These are phyloP conservation scores for Coccyzus lansbergi DNA, from an alignment of 2,797 vertebrate genomes.

Conservation along the genomic window DNA sequence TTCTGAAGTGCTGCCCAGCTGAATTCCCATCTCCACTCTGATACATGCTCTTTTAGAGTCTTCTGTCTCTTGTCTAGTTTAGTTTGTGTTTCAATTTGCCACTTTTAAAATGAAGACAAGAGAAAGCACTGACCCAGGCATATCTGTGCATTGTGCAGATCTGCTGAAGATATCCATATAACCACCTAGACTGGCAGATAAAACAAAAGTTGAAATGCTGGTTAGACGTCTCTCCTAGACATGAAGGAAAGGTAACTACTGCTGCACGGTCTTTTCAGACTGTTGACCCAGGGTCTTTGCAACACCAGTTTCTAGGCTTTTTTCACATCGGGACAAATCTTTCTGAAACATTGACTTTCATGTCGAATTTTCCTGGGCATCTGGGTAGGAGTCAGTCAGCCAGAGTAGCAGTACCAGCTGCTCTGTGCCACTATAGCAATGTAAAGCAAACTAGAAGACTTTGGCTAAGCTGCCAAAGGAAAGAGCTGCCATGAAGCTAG, in stretches of 20 bases:
- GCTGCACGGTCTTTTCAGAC: neutral
- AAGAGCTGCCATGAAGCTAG: neutral
- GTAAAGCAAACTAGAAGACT: conserved; percentile 48
- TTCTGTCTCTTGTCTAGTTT: neutral
- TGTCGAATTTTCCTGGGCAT: neutral
- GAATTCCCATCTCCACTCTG: neutral
- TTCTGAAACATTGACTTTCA: neutral
- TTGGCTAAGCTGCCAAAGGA: neutral
- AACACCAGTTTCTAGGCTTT: neutral
- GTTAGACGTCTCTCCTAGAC: neutral
- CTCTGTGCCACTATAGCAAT: neutral
- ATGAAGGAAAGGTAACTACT: neutral
- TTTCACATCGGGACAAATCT: neutral
- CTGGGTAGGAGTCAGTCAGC: neutral
- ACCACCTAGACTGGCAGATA: neutral
- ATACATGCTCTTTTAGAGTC: neutral
- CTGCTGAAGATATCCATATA: neutral
- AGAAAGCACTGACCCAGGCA: neutral
- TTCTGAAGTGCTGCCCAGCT: neutral
- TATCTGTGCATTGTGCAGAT: neutral
- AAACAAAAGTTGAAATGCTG: neutral
- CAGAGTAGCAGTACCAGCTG: neutral
- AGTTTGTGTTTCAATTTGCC: neutral
- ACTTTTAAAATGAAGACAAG: neutral
- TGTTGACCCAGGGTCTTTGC: neutral